Percentiles rank a stretch among this genome's conserved stretches.
Evolutionary conservation across 1,140 invertebrate genomes (phyloP).

Genomic region (Elymnias hypermnestra): DNA sequence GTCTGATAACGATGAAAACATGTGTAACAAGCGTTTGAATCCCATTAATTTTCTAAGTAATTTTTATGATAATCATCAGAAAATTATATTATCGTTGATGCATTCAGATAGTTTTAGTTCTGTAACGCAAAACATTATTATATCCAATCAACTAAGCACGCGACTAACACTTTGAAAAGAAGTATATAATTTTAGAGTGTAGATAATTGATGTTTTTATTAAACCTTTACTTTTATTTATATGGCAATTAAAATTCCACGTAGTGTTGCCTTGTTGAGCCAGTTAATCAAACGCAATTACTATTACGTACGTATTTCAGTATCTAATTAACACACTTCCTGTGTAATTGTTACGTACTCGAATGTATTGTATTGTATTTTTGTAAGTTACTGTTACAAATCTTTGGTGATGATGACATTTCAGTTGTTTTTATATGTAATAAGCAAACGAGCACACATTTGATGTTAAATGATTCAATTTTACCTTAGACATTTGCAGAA

Average conservation of each 20-base stretch:
- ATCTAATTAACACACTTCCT: slow-evolving; percentile 47
- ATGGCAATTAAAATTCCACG: slow-evolving; percentile 12
- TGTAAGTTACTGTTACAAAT: too few species aligned
- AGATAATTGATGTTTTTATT: neutral
- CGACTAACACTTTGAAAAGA: neutral
- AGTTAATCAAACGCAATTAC: slow-evolving; percentile 18
- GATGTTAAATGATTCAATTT: too few species aligned
- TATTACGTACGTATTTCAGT: slow-evolving; percentile 22
- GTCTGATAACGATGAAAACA: slow-evolving; percentile 62
- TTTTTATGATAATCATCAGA: slow-evolving; percentile 10
- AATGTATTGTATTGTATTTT: neutral
- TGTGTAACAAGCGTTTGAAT: slow-evolving; percentile 27
- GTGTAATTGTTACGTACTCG: slow-evolving; percentile 21
- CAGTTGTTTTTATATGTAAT: too few species aligned
- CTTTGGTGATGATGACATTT: too few species aligned
- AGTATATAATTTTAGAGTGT: neutral
- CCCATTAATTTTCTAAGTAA: slow-evolving; percentile 18
- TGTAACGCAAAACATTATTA: too few species aligned
- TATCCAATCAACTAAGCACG: too few species aligned
- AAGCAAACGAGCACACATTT: too few species aligned
- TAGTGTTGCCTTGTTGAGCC: slow-evolving; percentile 12
- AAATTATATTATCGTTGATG: slow-evolving; percentile 1
- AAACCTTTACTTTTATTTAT: slow-evolving; percentile 10
- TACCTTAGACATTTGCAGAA: too few species aligned
- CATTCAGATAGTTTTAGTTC: too few species aligned